A percentile compares a stretch with the other conserved stretches of the same genome.
Conservation (phyloP, 2,797 vertebrate species). For the Margarornis squamiger region DNA sequence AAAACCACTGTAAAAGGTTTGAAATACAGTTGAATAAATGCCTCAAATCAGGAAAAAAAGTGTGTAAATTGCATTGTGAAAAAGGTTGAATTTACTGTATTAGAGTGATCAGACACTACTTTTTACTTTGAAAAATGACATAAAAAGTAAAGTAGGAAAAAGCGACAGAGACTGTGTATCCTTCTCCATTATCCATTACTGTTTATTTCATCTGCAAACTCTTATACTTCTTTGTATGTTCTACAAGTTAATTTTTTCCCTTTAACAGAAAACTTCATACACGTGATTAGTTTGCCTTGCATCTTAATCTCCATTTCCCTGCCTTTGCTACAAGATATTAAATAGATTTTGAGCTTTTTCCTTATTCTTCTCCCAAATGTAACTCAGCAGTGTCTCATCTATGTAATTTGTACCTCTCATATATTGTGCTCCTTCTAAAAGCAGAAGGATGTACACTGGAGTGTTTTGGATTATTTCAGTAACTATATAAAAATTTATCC, state of each 20-base stretch:
- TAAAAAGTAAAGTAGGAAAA: background rate
- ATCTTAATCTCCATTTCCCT: background rate
- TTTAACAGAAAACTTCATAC: background rate
- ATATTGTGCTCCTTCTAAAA: background rate
- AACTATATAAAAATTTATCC: background rate
- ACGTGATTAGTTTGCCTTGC: background rate
- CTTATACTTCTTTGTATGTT: background rate
- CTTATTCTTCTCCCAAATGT: background rate
- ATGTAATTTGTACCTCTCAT: background rate
- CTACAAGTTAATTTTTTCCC: background rate
- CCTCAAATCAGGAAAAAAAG: background rate
- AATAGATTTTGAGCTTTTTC: background rate
- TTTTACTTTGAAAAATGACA: background rate
- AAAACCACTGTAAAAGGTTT: background rate
- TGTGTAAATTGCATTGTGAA: background rate
- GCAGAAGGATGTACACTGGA: background rate
- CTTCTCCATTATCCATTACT: background rate
- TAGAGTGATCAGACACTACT: background rate
- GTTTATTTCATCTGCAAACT: background rate
- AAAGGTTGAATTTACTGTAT: background rate
- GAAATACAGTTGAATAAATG: background rate
- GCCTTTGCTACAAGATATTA: background rate
- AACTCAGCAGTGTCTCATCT: background rate
- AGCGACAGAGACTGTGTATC: background rate
- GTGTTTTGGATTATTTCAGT: background rate